phyloP scores from a whole-genome alignment of 2,113 vertebrate species.

The Chunga burmeisteri region DNA sequence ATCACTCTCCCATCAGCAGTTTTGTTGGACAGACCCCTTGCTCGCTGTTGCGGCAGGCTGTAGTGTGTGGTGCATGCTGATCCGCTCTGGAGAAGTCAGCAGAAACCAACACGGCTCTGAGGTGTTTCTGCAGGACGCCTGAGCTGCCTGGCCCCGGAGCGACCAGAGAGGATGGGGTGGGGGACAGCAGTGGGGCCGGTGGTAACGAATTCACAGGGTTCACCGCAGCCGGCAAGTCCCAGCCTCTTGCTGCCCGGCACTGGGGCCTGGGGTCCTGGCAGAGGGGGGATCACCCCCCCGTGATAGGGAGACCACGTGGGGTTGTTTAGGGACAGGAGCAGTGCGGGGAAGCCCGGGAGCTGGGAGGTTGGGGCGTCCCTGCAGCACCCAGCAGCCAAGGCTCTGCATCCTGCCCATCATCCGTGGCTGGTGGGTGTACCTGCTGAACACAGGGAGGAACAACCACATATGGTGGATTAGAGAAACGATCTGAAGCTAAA shows the following conservation, averaged over 20 bases:
- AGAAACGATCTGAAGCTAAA: neutral
- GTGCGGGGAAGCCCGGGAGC: neutral
- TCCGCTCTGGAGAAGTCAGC: neutral
- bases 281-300: neutral
- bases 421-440: neutral
- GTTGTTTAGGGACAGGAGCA: neutral
- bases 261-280: too few species aligned
- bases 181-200: rapidly evolving
- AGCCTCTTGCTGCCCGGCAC: neutral
- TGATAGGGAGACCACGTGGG: neutral
- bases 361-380: neutral
- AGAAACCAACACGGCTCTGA: rapidly evolving
- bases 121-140: rapidly evolving
- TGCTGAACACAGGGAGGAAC: rapidly evolving
- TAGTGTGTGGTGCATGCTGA: rapidly evolving
- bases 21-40: neutral
- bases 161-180: neutral
- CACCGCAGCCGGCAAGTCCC: rapidly evolving
- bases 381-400: neutral
- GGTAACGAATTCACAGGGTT: too few species aligned
- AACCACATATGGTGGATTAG: neutral
- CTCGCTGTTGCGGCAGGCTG: neutral
- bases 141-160: neutral
- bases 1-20: rapidly evolving
- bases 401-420: neutral